Conservation (phyloP, 2,797 vertebrate genomes). For the Neosalanx taihuensis region DNA sequence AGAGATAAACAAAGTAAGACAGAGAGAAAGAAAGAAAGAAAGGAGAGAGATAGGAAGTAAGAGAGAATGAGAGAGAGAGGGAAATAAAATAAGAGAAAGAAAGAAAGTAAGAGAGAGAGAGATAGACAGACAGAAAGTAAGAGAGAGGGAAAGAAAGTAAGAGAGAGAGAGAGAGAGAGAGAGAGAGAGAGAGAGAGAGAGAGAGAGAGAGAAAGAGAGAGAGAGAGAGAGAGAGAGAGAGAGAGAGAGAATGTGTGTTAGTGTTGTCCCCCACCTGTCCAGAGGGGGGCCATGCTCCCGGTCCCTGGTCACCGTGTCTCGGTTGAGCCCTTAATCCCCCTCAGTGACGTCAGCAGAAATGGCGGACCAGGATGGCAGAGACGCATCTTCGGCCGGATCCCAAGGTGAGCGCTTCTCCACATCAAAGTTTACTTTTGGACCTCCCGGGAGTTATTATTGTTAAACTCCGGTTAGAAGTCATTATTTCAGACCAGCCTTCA, state of each 20-base stretch:
- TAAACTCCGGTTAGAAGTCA: background rate
- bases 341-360: slow-evolving; percentile 81
- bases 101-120: too few species aligned
- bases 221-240: background rate
- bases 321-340: slow-evolving; percentile 59
- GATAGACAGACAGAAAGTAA: too few species aligned
- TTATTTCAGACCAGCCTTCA: too few species aligned
- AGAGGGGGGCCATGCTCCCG: slow-evolving; percentile 24
- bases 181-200: too few species aligned
- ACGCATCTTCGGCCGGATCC: slow-evolving; percentile 70
- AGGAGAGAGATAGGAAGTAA: too few species aligned
- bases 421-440: slow-evolving; percentile 32
- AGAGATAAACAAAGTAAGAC: too few species aligned
- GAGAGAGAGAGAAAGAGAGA: too few species aligned
- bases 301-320: slow-evolving; percentile 15
- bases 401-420: slow-evolving; percentile 68
- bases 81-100: too few species aligned
- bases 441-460: background rate
- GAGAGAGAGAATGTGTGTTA: background rate
- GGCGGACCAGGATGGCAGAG: slow-evolving; percentile 78
- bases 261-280: slow-evolving; percentile 13
- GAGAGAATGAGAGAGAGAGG: too few species aligned
- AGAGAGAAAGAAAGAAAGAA: too few species aligned
- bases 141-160: too few species aligned
- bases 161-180: too few species aligned